Evolutionary conservation across 1,140 invertebrate genomes (phyloP), one percentile per base, ranked within the genome.

Genomic region (Drosophila neocordata): DNA sequence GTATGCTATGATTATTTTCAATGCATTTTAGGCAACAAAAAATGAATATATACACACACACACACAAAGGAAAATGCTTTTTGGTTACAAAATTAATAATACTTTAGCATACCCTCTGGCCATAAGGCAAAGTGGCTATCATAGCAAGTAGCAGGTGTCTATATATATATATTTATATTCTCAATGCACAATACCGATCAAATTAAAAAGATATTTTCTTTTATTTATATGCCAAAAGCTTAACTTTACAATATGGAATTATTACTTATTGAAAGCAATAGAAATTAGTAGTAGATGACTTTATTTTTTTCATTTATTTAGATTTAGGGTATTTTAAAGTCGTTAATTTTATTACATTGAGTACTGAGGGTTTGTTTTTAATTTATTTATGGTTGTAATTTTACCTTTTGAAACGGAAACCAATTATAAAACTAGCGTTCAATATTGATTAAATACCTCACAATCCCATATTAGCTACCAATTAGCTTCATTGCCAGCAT

Each of bases 361-460:
- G 7, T n/a, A n/a, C 20, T 18, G 9, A 9, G 15, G 7, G 7
- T 48, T 20, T 15, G 6, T 15, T 18, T 20, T 48, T 48, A 18
- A 48, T 48, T 48, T 48, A 48, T 48, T 48, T 48, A 48, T 48
- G 15, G 41, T 48, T 48, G 41, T 48, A 48, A 48, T 48, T 56
- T 56, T 34, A 34, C 9, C 27, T 56, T 34, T 9, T 56, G 53
- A 34, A 56, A 56, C 53, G 53, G 53, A 56, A 56, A 56, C 53
- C 53, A 56, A 56, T 56, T 56, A 48, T 48, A 56, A 56, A 56
- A 56, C 31, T 13, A 15, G 24, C 53, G 31, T 34, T 34, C 53
- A 56, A 56, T 56, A 56, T 56, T 56, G 53, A 56, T 56, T 34
- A 56, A 56, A 56, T 27, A 34, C 12, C 53, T 34, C 53, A 56